phyloP scores from a whole-genome alignment of 2,888 invertebrate genomes.

The Plagiodera versicolora region DNA sequence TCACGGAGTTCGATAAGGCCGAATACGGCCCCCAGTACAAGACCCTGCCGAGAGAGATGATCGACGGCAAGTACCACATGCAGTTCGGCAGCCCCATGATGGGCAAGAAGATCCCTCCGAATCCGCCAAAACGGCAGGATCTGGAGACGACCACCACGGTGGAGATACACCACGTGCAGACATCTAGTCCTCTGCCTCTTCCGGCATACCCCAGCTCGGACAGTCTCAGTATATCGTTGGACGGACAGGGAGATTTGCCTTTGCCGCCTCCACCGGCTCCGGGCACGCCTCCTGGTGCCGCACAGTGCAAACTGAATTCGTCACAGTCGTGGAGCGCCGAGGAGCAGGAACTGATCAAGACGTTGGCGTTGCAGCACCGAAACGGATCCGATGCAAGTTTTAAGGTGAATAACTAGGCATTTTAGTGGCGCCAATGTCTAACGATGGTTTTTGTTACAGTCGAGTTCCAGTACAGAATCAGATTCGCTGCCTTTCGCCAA shows the following conservation, averaged over 20 bases:
- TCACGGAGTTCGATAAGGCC: constrained; percentile 56
- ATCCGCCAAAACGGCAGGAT: constrained; percentile 74
- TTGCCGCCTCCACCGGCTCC: constrained; percentile 67
- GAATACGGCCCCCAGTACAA: no score
- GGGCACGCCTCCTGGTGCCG: constrained; percentile 62
- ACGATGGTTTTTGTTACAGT: constrained; percentile 58
- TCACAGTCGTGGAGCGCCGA: constrained; percentile 62
- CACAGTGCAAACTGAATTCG: constrained; percentile 56
- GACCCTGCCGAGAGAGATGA: no score
- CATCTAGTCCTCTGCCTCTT: constrained; percentile 63
- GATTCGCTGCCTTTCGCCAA: constrained; percentile 97
- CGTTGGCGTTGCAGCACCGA: constrained; percentile 61
- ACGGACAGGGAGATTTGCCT: constrained; percentile 60
- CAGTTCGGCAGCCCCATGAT: constrained; percentile 66
- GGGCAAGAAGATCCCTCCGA: constrained; percentile 77
- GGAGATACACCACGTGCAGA: constrained; percentile 54
- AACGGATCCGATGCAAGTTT: constrained; percentile 83
- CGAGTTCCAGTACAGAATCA: constrained; percentile 93
- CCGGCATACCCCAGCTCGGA: constrained; percentile 69
- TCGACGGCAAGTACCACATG: constrained; percentile 54
- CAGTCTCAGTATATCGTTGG: constrained; percentile 64
- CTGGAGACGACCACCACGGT: constrained; percentile 53
- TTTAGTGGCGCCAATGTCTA: constrained; percentile 21
- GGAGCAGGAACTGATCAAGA: constrained; percentile 55
- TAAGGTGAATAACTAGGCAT: constrained; percentile 61